Evolutionary conservation across 2,888 invertebrate species (phyloP), one percentile per base, ranked within the genome.

Genomic region (Eilema sororculum): DNA sequence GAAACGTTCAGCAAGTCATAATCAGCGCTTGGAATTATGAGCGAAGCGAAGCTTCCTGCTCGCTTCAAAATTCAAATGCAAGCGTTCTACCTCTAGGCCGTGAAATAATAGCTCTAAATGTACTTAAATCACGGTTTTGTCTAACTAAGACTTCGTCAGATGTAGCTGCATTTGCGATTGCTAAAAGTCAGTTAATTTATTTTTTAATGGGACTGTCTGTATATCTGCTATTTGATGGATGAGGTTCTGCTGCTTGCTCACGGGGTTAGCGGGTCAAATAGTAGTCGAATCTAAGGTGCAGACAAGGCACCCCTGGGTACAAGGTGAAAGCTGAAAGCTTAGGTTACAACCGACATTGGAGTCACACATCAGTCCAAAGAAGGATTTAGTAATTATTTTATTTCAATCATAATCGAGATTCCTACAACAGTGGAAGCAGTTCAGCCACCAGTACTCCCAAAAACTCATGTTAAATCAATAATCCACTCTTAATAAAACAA

Each of bases 41-140:
- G 56, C 25, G 56, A 25, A 58, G 9, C 20, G 56, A 10, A 20
- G 60, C 37, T 62, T 59, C 60, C 65, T 61, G 41, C 16, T 37
- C 58, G 58, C 56, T 64, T 65, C 58, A 68, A 65, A 67, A 76
- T 76, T 68, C 66, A 71, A 76, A 69, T 76, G 61, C 37, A 61
- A 46, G 25, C 41, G 62, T 69, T 72, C 66, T 61, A 46, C 62
- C 65, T 74, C 3, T 10, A 68, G 56, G 65, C 66, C 56, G 52
- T 71, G 69, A 68, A 69, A 73, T 78, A 71, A 69, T 69, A 46
- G 22, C 61, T n/a, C 10, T 68, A 63, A 61, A 74, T 76, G 28
- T 8, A 46, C 16, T 12, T 67, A 69, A 65, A 73, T 78, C 25
- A 64, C 16, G 67, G 52, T n/a, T 59, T 68, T 16, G 25, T 67